These are phyloP conservation scores for Andrena dorsata DNA, from an alignment of 2,888 invertebrate species.

Conservation along the genomic window DNA sequence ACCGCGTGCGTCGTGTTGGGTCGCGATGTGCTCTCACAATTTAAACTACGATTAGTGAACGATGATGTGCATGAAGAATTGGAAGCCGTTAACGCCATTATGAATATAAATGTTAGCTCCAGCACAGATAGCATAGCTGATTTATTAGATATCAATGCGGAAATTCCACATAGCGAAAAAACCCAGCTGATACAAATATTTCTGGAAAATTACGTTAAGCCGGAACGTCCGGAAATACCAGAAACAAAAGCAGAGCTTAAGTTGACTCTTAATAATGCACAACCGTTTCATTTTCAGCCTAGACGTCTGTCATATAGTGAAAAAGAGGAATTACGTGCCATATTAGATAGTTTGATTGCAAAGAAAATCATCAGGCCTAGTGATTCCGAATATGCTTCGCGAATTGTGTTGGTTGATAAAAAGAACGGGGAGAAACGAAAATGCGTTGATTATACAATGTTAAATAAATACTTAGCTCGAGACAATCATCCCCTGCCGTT, in stretches of 20 bases:
- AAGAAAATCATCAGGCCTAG: conserved; percentile 10
- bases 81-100: neutral
- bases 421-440: conserved; percentile 22
- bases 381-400: conserved; percentile 20
- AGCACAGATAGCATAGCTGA: neutral
- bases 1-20: neutral
- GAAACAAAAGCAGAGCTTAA: conserved; percentile 1
- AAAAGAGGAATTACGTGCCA: neutral
- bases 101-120: neutral
- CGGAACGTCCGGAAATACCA: neutral
- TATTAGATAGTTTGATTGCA: conserved; percentile 10
- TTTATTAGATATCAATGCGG: neutral
- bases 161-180: conserved; percentile 14
- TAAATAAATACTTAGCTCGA: conserved; percentile 13
- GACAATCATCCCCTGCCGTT: conserved; percentile 28
- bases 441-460: conserved; percentile 14
- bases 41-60: neutral
- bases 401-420: conserved; percentile 19
- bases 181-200: neutral
- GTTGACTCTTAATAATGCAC: neutral
- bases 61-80: neutral
- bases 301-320: conserved; percentile 16
- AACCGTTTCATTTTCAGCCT: conserved; percentile 29
- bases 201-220: neutral
- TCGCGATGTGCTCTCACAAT: neutral